Percentiles rank a stretch among this genome's conserved stretches.
phyloP scores from a whole-genome alignment of 2,113 vertebrate species.

The Tetraodon nigroviridis region DNA sequence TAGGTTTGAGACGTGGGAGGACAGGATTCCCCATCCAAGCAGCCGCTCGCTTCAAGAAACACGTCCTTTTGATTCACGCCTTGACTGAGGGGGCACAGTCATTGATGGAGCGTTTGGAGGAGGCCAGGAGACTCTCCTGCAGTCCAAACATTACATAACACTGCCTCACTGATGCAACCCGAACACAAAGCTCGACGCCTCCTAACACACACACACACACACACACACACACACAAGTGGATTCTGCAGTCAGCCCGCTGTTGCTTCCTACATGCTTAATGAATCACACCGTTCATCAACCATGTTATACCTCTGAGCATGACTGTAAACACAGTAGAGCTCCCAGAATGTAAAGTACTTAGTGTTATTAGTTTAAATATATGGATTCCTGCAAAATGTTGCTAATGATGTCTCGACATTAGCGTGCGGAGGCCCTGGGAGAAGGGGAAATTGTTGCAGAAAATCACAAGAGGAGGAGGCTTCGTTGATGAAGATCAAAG shows the following conservation, averaged over 20 bases:
- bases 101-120: constrained; percentile 42
- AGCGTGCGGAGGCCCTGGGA: not conserved
- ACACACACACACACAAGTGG: constrained; percentile 54
- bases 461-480: constrained; percentile 5
- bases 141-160: constrained; percentile 61
- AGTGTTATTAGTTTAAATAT: constrained; percentile 9
- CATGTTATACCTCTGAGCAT: constrained; percentile 14
- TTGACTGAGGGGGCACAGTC: constrained; percentile 33
- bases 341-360: not conserved
- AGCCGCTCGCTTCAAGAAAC: constrained; percentile 50
- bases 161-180: constrained; percentile 53
- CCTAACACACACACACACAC: no score
- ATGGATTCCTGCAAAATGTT: not conserved
- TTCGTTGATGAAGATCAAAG: constrained; percentile 50
- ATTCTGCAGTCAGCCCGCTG: constrained; percentile 45
- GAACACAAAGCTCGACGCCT: constrained; percentile 54
- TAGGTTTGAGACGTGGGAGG: constrained; percentile 60
- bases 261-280: constrained; percentile 55
- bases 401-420: constrained; percentile 5
- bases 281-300: constrained; percentile 35
- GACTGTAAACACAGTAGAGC: constrained; percentile 7
- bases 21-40: constrained; percentile 51
- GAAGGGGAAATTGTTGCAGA: constrained; percentile 3
- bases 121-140: constrained; percentile 36
- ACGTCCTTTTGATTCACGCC: constrained; percentile 45